Evolutionary conservation across 1,140 invertebrate genomes (phyloP), one percentile per base, ranked within the genome.

Genomic region (Anastrepha ludens): DNA sequence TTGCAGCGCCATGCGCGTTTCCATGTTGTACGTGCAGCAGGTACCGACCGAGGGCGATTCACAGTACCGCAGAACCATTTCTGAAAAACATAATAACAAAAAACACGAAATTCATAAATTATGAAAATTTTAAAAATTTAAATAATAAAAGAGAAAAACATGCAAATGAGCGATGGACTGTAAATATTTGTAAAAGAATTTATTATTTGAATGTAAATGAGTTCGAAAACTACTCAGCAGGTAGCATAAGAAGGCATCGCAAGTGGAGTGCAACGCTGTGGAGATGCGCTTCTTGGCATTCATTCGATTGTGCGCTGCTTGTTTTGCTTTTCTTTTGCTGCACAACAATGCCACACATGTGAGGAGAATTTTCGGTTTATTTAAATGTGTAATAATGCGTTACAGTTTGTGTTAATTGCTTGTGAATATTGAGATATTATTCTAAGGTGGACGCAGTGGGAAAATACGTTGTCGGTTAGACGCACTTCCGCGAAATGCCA

Each of bases 1-100:
- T 67, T 92, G 91, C 81, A 89, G 89, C 62, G 92, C 92, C 91
- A 93, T 91, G 39, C 91, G 91, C 0, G 89, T 91, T 89, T 93
- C 92, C 91, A 93, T 93, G 88, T 89, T 90, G 89, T 92, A 91
- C 67, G 91, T 93, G 88, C 92, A 93, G 88, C 92, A 93, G 47
- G 92, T 93, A 88, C 92, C 92, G 87, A 91, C 90, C 60, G 92
- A 89, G 2, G 92, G 90, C 7, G 91, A 90, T 86, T 93, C 92
- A 89, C 92, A 93, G 78, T 93, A 93, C 9, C 91, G 90, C 0
- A 92, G 89, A 87, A 91, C 91, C 86, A 91, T 90, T 89, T 93
- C 92, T 93, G 20, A 41, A 90, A 87, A 78, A 55, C 85, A 65
- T 65, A 62, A 85, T 86, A 88, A 39, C 74, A 15, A 65, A 74